These are phyloP conservation scores for Ctenosaura bakeri DNA, from an alignment of 2,797 vertebrate genomes.

Conservation along the genomic window DNA sequence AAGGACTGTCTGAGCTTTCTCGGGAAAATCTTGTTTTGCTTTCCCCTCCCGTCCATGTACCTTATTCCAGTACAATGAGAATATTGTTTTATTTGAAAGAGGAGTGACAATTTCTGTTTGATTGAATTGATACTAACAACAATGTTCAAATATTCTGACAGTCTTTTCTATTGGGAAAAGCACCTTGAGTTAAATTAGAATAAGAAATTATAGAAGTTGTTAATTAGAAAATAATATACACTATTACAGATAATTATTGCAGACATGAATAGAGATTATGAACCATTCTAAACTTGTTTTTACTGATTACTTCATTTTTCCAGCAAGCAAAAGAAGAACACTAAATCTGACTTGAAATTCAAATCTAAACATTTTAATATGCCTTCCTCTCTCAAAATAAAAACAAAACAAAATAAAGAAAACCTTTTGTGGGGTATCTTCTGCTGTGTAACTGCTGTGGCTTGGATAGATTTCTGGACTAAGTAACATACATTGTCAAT, in stretches of 20 bases:
- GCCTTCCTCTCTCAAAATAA: too few relatives aligned
- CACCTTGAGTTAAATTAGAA: background rate
- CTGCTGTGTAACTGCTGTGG: background rate
- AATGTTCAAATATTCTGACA: background rate
- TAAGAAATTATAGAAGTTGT: conserved; percentile 33
- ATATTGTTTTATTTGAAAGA: conserved; percentile 44
- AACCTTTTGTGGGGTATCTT: background rate
- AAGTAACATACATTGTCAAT: background rate
- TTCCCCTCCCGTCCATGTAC: conserved; percentile 28
- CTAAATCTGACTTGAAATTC: background rate
- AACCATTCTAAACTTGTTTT: background rate
- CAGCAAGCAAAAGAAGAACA: conserved; percentile 14
- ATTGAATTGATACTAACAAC: conserved; percentile 43
- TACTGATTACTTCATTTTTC: background rate
- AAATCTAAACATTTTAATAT: too few relatives aligned
- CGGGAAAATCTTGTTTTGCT: conserved; percentile 76
- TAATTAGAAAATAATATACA: conserved; percentile 31
- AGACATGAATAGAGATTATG: background rate
- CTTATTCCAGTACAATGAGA: conserved; percentile 55
- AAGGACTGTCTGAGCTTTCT: conserved; percentile 81
- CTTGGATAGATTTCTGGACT: background rate
- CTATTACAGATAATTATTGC: background rate
- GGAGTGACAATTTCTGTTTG: conserved; percentile 47
- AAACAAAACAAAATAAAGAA: too few relatives aligned
- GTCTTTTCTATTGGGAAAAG: conserved; percentile 24